Percentiles rank a stretch among this genome's conserved stretches.
Conservation (phyloP, 2,797 vertebrate species). For the Lepilemur septentrionalis region DNA sequence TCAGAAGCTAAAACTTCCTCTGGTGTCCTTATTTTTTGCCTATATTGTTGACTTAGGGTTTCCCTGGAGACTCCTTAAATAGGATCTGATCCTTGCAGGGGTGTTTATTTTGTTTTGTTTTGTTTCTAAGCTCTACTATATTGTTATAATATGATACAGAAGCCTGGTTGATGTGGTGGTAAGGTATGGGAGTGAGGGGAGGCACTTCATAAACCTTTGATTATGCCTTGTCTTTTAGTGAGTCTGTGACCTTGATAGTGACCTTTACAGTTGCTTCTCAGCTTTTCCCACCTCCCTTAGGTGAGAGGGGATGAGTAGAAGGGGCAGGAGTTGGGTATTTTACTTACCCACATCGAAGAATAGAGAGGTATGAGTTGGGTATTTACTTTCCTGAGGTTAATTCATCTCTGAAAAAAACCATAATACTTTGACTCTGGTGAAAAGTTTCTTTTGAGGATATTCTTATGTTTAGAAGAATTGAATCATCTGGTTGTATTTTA, state of each 20-base stretch:
- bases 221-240: neutral
- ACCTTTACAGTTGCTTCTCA: neutral
- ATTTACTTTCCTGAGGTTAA: neutral
- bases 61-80: neutral
- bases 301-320: neutral
- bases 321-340: neutral
- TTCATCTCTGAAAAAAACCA: neutral
- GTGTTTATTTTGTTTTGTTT: neutral
- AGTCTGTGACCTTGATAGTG: neutral
- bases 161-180: neutral
- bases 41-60: neutral
- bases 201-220: neutral
- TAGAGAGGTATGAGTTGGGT: neutral
- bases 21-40: neutral
- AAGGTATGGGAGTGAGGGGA: neutral
- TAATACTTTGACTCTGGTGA: neutral
- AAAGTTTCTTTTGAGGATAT: neutral
- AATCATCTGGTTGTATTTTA: neutral
- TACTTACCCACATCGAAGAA: neutral
- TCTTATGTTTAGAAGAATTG: neutral
- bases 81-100: neutral
- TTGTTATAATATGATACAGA: neutral
- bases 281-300: neutral
- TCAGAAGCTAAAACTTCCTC: neutral
- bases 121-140: neutral